Base-by-base conservation (phyloP, 1,140 invertebrate genomes). In the Drosophila sulfurigaster region DNA sequence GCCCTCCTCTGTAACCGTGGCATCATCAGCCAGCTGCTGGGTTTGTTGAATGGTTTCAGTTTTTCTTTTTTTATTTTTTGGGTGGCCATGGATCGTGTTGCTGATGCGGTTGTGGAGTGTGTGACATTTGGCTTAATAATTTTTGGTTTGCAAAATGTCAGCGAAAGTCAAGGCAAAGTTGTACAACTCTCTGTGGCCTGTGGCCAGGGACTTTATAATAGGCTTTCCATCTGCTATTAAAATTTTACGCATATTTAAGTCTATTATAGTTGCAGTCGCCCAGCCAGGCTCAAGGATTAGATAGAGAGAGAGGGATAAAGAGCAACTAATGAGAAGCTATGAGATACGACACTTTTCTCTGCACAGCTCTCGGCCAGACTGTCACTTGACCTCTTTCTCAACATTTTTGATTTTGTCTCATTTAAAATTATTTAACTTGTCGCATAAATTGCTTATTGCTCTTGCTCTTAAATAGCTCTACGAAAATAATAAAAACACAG, bases 241-340 rank as follows among this genome's bases (percentile, higher is more conserved):
- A 85, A 85, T 85, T 83, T 74, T 83, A 76, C 70, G 81, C 81
- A 85, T 85, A 85, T 80, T 83, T 82, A 83, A 85, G 58, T 66
- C 68, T 72, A 77, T 79, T 82, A 76, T 57, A 78, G 38, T 49
- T 82, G 45, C n/a, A 45, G n/a, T 1, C 20, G 35, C 10, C 54
- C 52, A 38, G 51, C 7, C 78, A 38, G 35, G n/a, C 48, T 15
- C 49, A 45, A 65, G 79, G 65, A 82, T 62, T 77, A 67, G 38
- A 52, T 5, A 54, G 25, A 15, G 13, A 54, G 30, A 11, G 10
- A 25, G 20, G 4, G n/a, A n/a, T n/a, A n/a, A n/a, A n/a, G 20
- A 28, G 45, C 15, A 20, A 57, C 5, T 54, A 57, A 58, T 48
- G 15, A 56, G 11, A 65, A 16, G 38, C 63, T 8, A 28, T 54